Evolutionary conservation across 2,888 invertebrate genomes (phyloP).

Genomic region (Drosophila koepferae): DNA sequence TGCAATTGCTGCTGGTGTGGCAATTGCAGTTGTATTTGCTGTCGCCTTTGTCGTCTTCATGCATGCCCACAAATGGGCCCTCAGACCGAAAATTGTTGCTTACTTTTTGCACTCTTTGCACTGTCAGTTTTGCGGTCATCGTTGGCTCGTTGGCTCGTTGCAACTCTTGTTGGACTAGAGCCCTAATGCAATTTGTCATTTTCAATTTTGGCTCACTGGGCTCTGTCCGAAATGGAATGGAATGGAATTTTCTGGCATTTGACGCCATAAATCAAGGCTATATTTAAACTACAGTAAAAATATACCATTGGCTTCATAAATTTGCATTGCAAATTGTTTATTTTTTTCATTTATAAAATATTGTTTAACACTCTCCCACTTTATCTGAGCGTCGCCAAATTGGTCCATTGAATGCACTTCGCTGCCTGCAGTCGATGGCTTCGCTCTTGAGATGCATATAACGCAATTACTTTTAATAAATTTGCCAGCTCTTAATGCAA

Average conservation of each 20-base stretch:
- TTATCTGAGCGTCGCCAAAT: constrained; percentile 32
- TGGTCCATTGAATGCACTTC: constrained; percentile 39
- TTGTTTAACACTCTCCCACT: constrained; percentile 12
- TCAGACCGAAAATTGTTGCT: constrained; percentile 58
- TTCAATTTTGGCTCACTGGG: constrained; percentile 58
- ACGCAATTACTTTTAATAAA: constrained; percentile 62
- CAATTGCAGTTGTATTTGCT: constrained; percentile 9
- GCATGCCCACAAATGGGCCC: constrained; percentile 51
- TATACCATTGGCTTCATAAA: constrained; percentile 43
- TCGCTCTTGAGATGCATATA: constrained; percentile 31
- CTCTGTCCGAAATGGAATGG: constrained; percentile 67
- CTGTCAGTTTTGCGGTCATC: constrained; percentile 73
- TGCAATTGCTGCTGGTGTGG: constrained; percentile 21
- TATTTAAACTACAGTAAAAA: constrained; percentile 38
- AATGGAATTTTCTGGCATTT: constrained; percentile 71
- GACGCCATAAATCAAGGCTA: constrained; percentile 66
- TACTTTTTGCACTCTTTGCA: constrained; percentile 67
- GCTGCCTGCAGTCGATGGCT: constrained; percentile 24
- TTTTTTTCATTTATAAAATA: constrained; percentile 6
- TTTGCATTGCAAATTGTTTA: constrained; percentile 38
- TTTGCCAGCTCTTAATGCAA: constrained; percentile 58
- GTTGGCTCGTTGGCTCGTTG: constrained; percentile 26
- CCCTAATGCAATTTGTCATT: constrained; percentile 79
- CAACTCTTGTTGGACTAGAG: constrained; percentile 17
- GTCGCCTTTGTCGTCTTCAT: constrained; percentile 44